Evolutionary conservation across 2,797 vertebrate species (phyloP).

Genomic region (Huso huso): DNA sequence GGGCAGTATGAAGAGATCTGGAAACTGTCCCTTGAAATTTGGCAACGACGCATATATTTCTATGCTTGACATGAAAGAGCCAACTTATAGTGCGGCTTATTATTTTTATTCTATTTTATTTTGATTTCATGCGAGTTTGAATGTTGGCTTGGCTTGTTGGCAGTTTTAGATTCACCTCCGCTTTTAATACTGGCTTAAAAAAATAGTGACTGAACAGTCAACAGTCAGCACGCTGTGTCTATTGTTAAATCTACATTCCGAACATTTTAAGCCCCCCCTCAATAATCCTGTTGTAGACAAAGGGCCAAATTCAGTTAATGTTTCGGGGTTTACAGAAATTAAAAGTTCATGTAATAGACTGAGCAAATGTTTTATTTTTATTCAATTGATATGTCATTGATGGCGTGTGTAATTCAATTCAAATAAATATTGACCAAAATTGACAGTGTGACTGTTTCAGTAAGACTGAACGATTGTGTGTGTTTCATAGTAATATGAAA

Average conservation of each 20-base stretch:
- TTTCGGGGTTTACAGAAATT: not conserved
- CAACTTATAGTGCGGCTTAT: not conserved
- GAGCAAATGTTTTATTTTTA: too few relatives aligned
- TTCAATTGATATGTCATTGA: too few relatives aligned
- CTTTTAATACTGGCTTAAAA: too few relatives aligned
- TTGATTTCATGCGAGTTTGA: slow-evolving; percentile 19
- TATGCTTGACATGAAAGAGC: slow-evolving; percentile 3
- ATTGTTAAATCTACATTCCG: slow-evolving; percentile 15
- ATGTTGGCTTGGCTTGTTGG: not conserved
- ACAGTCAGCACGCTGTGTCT: slow-evolving; percentile 13
- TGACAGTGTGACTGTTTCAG: too few relatives aligned
- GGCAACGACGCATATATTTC: not conserved
- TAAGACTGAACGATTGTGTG: too few relatives aligned
- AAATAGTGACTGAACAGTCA: slow-evolving; percentile 25
- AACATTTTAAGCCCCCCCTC: slow-evolving; percentile 11
- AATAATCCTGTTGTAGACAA: slow-evolving; percentile 24
- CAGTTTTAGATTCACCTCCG: too few relatives aligned
- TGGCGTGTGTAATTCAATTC: too few relatives aligned
- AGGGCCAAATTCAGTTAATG: slow-evolving; percentile 21
- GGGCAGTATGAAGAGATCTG: not conserved
- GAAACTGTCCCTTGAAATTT: not conserved
- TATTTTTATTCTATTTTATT: slow-evolving; percentile 25
- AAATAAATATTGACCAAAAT: too few relatives aligned
- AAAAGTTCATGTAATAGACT: too few relatives aligned
- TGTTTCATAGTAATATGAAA: too few relatives aligned